Base-by-base conservation (phyloP, 1,140 invertebrate species). In the Nephila pilipes region DNA sequence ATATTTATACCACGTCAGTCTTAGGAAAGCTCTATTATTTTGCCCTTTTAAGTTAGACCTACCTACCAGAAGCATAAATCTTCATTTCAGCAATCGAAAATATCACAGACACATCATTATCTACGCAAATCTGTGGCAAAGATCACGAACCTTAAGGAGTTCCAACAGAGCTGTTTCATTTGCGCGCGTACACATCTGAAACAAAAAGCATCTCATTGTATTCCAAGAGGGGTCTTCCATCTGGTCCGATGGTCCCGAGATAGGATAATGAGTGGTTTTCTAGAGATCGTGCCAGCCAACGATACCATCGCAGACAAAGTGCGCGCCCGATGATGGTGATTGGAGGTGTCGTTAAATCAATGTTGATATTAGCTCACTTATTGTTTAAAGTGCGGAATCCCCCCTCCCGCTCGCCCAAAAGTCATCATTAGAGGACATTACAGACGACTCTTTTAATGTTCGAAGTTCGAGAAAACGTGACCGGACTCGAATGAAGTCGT, bases 291-390 rank as follows among this genome's bases (percentile, higher is more conserved):
- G 81, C 81, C 46, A 55, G 16, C 10, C 14, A 14, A 57, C 81
- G 25, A 55, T 83, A 29, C 81, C 10, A 10, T 1, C 6, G 29
- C 18, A 32, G 38, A 57, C 80, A 87, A 87, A 87, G 85, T 60
- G 58, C 55, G 55, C 58, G 8, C 58, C 16, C 29, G 85, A 87
- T 81, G n/a, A 81, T 36, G 20, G 29, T 63, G 25, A 87, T 87
- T 20, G 85, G 85, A 60, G 55, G 58, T 36, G 60, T 88, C 65
- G 60, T 88, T 88, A 75, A 88, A 75, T 54, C 60, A 88, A 88
- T 88, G 87, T 88, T 88, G 87, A 88, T 88, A 88, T 88, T 88
- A 75, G 60, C 63, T n/a, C 60, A 69, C 54, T 63, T 87, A 88
- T 88, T 88, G 87, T 88, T 88, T 75, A 1, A 88, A 69, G 87